Percentiles rank a stretch among this genome's conserved stretches.
phyloP scores from a whole-genome alignment of 2,797 vertebrate genomes.

The Mormyrops boulengeri region DNA sequence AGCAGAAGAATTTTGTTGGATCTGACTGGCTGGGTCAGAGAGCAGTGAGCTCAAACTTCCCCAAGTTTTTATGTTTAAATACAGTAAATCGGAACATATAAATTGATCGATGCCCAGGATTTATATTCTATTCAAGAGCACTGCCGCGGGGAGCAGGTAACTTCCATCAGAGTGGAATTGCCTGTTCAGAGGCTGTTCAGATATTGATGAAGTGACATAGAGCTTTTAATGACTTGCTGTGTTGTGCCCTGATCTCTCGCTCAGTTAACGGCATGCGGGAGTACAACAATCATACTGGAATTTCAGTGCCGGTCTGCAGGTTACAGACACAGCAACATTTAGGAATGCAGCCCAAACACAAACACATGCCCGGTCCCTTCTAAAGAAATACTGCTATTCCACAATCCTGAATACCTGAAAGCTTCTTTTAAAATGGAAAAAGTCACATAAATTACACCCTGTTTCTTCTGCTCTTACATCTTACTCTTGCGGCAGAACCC shows the following conservation, averaged over 20 bases:
- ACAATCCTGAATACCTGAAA: background rate
- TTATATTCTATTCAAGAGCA: background rate
- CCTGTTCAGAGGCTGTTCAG: background rate
- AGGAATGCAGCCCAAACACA: conserved; percentile 18
- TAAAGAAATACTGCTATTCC: background rate
- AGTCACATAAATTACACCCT: too few species aligned
- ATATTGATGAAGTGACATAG: conserved; percentile 9
- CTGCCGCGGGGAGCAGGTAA: background rate
- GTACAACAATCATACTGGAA: background rate
- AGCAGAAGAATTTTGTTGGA: background rate
- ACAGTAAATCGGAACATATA: background rate
- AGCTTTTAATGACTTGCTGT: background rate
- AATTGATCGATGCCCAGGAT: background rate
- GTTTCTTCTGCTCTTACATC: background rate
- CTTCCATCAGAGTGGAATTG: conserved; percentile 4
- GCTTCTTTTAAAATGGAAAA: background rate
- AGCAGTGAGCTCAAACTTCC: background rate
- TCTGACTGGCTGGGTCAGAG: background rate
- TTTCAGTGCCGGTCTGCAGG: conserved; percentile 10
- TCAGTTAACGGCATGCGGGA: background rate
- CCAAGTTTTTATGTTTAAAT: background rate
- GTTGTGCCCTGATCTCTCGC: background rate
- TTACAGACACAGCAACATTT: conserved; percentile 31
- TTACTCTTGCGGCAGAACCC: background rate
- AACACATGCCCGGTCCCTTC: background rate